A percentile compares a stretch with the other conserved stretches of the same genome.
Evolutionary conservation across 2,888 invertebrate species (phyloP).

Genomic region (Pseudoips prasinana): DNA sequence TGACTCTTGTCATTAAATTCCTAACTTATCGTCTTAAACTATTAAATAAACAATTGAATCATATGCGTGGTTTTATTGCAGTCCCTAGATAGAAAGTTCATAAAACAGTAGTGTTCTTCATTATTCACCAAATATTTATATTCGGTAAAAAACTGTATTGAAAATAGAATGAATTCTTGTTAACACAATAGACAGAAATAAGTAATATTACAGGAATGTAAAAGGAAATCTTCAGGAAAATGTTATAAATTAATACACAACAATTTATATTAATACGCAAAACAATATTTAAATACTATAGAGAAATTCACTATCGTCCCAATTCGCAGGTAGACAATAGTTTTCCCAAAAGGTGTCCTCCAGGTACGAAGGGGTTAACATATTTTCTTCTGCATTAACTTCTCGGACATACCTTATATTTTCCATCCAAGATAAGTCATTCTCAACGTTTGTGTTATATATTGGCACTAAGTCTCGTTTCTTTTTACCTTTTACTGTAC

Average conservation of each 20-base stretch:
- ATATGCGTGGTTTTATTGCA: constrained; percentile 20
- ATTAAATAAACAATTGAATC: constrained; percentile 38
- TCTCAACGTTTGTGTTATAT: constrained; percentile 20
- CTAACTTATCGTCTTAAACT: constrained; percentile 25
- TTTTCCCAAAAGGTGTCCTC: constrained; percentile 56
- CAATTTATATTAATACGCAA: too few species aligned
- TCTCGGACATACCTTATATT: constrained; percentile 56
- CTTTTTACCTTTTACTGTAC: not conserved
- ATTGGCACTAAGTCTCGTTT: constrained; percentile 8
- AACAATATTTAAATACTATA: constrained; percentile 3
- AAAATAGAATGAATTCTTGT: too few species aligned
- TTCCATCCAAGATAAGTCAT: constrained; percentile 61
- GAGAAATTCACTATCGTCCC: constrained; percentile 45
- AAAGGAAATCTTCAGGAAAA: too few species aligned
- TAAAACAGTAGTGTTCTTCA: too few species aligned
- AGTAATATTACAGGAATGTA: too few species aligned
- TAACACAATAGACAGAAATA: too few species aligned
- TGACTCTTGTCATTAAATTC: constrained; percentile 26
- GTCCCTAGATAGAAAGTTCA: too few species aligned
- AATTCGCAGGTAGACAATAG: constrained; percentile 43
- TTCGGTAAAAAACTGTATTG: too few species aligned
- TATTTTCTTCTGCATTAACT: constrained; percentile 45
- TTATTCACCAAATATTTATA: too few species aligned
- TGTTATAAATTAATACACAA: too few species aligned
- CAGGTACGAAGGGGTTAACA: constrained; percentile 24